phyloP scores from a whole-genome alignment of 2,888 invertebrate species.

The Drosophila bunnanda region DNA sequence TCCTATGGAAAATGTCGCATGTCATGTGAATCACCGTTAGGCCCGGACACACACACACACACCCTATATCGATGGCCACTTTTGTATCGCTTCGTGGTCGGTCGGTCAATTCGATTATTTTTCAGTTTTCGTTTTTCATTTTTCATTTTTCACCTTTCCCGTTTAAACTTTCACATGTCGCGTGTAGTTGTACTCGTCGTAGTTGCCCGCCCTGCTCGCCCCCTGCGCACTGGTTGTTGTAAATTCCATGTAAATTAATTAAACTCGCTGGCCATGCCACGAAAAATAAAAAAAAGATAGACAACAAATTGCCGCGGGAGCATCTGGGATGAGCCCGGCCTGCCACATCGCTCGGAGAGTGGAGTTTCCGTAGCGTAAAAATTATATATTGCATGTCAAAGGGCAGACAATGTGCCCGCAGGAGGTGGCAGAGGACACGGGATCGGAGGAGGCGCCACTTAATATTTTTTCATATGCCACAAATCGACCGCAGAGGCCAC shows the following conservation, averaged over 20 bases:
- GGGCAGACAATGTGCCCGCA: conserved; percentile 65
- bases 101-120: conserved; percentile 78
- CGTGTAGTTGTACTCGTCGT: conserved; percentile 49
- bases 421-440: conserved; percentile 17
- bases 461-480: conserved; percentile 79
- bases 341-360: conserved; percentile 1
- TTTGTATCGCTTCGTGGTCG: conserved; percentile 49
- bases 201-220: conserved; percentile 17
- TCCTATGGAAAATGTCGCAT: conserved; percentile 45
- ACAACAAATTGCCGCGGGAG: conserved; percentile 76
- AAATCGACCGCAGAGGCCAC: conserved; percentile 77
- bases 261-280: conserved; percentile 76
- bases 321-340: conserved; percentile 40
- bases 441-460: conserved; percentile 63
- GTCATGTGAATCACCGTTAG: conserved; percentile 51
- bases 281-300: conserved; percentile 33
- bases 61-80: conserved; percentile 47
- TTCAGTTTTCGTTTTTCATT: conserved; percentile 36
- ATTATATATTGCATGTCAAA: conserved; percentile 81
- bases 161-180: conserved; percentile 78
- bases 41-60: conserved; percentile 22
- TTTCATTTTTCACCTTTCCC: conserved; percentile 76
- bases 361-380: conserved; percentile 62
- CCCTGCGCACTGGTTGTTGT: conserved; percentile 56
- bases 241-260: conserved; percentile 81